Base-by-base conservation (phyloP, 2,797 vertebrate species). In the Malurus splendens region DNA sequence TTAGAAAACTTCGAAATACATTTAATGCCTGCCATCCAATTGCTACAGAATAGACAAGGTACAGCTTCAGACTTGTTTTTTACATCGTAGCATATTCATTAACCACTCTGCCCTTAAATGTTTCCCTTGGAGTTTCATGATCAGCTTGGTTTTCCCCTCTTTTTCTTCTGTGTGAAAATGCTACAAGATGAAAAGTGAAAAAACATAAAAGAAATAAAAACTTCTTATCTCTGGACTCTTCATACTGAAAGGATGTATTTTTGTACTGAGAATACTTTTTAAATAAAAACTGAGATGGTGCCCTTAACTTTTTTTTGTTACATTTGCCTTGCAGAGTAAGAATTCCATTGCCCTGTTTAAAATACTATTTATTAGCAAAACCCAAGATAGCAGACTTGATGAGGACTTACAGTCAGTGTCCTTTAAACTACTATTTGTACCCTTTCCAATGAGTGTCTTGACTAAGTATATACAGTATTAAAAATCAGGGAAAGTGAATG, bases 271-370 rank as follows among this genome's bases (percentile, higher is more conserved):
- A 67, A 17, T 75, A 54, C 38, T 80, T 87, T 59, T 59, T 18
- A 66, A 94, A 89, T 89, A 91, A 88, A 90, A 92, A 47, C 18
- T 52, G 60, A 84, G 57, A 74, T 56, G 52, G 48, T 94, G 66
- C 79, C 65, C 90, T 0, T 71, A 39, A 15, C 17, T 71, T 52
- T 62, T 57, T 47, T 61, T 52, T 13, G 18, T 79, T 73, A 5
- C 28, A 55, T 77, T 89, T 91, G 72, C 57, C 18, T 73, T 79
- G 41, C 65, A 32, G 33, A 82, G 18, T 62, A 78, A 78, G 42
- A 52, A 81, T 81, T 75, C 28, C 4, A 3, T 78, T 92, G 30
- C 27, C 18, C 24, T 33, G 3, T 54, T 80, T 9, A 48, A 67
- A 75, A 28, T 17, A 72, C 19, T 12, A 5, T 48, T 73, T 73